These are phyloP conservation scores for Notodonta dromedarius DNA, from an alignment of 2,888 invertebrate genomes.

Conservation along the genomic window DNA sequence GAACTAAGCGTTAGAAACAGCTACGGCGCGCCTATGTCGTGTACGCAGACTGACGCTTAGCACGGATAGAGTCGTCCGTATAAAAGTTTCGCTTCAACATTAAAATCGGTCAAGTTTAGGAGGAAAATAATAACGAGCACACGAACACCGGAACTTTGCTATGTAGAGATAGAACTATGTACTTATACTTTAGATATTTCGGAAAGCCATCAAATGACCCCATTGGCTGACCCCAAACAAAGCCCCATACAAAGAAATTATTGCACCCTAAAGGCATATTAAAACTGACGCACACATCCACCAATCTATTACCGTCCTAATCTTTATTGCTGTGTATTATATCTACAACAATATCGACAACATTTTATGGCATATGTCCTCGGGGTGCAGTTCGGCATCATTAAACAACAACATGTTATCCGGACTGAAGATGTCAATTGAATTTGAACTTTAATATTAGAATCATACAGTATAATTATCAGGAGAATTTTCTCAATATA, in stretches of 20 bases:
- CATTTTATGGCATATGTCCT: constrained; percentile 61
- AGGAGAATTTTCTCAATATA: background rate
- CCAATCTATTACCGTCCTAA: constrained; percentile 60
- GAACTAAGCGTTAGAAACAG: too few relatives aligned
- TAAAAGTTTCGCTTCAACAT: too few relatives aligned
- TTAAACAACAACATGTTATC: constrained; percentile 1
- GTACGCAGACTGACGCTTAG: too few relatives aligned
- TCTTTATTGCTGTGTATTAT: constrained; percentile 66
- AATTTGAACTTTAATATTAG: background rate
- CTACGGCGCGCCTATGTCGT: too few relatives aligned
- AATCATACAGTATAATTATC: background rate
- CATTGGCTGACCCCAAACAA: constrained; percentile 14
- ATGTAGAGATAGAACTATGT: too few relatives aligned
- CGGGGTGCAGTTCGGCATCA: constrained; percentile 53
- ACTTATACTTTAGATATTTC: background rate
- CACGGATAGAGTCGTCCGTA: too few relatives aligned
- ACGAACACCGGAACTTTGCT: too few relatives aligned
- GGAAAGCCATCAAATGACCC: background rate
- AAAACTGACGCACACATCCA: constrained; percentile 43
- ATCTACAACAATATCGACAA: constrained; percentile 55
- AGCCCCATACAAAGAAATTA: constrained; percentile 38
- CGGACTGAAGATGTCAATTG: background rate
- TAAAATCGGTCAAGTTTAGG: too few relatives aligned
- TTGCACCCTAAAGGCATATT: constrained; percentile 52
- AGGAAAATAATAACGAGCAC: too few relatives aligned